Base-by-base conservation (phyloP, 2,888 invertebrate genomes). In the Drosophila rubida region DNA sequence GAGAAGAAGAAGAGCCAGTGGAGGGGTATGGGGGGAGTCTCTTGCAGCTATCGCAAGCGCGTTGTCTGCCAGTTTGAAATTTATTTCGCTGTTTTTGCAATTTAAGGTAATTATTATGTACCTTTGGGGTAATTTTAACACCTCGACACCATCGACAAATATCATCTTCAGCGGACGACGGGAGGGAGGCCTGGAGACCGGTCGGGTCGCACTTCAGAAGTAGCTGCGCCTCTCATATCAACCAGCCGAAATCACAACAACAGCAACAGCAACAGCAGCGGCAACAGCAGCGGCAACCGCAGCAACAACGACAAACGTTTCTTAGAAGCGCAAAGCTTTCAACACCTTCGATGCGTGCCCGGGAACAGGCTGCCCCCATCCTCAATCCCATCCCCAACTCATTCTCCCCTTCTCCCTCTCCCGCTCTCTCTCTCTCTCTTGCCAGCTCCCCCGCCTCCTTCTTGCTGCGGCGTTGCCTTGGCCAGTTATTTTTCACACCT, bases 101-200 rank as follows among this genome's bases (percentile, higher is more conserved):
- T 90, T 90, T 90, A 90, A 88, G 90, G 90, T 91, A 91, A 91
- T 91, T 91, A 91, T 90, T 90, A 91, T 91, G 91, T 89, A 89
- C 89, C 90, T 90, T 87, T 88, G 90, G 91, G 91, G 91, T 91
- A 90, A 91, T 91, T 91, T 91, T 91, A 91, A 91, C 91, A 91
- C 91, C 91, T 91, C 91, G 87, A 90, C 89, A 89, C 88, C 90
- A 88, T 88, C 90, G 87, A 79, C 89, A 90, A 90, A 90, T 90
- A 90, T 87, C 87, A 89, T 87, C 83, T 80, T 72, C 66, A 57
- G 53, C 30, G 63, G n/a, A n/a, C 19, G 35, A 4, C 9, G 37
- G 7, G n/a, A 37, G 13, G n/a, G 57, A 53, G 65, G 32, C 25
- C 44, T 46, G 49, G 46, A 51, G 27, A 41, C 23, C 60, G 48